phyloP scores from a whole-genome alignment of 1,140 invertebrate genomes.

The Pachypeltis micranthus region DNA sequence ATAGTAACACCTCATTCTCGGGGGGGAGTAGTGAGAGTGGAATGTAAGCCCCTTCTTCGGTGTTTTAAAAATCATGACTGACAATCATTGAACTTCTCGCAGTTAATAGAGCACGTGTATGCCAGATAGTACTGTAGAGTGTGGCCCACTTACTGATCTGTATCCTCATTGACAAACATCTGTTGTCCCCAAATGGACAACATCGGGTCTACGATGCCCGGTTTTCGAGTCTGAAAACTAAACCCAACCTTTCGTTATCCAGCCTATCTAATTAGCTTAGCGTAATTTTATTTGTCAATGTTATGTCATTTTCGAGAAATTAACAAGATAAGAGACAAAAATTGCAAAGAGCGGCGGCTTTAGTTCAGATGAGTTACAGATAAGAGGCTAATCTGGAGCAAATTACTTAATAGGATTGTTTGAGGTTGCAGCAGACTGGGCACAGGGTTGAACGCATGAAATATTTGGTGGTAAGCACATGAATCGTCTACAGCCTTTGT shows the following conservation, averaged over 20 bases:
- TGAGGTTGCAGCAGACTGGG: too few species aligned
- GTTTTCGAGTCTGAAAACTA: constrained; percentile 91
- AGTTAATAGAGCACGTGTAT: constrained; percentile 17
- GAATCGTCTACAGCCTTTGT: too few species aligned
- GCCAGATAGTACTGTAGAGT: constrained; percentile 21
- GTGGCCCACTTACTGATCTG: constrained; percentile 72
- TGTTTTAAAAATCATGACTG: not conserved
- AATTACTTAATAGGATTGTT: too few species aligned
- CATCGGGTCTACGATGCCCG: constrained; percentile 92
- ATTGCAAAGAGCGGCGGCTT: too few species aligned
- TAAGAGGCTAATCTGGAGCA: too few species aligned
- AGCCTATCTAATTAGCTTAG: too few species aligned
- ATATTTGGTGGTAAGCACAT: too few species aligned
- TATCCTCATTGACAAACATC: constrained; percentile 91
- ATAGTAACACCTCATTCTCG: too few species aligned
- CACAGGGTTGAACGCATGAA: too few species aligned
- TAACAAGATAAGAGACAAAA: not conserved
- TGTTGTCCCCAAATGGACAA: constrained; percentile 93
- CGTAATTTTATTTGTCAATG: too few species aligned
- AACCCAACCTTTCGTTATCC: constrained; percentile 20
- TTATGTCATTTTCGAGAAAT: too few species aligned
- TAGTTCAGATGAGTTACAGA: too few species aligned
- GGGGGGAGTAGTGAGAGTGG: not conserved
- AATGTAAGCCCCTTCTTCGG: not conserved
- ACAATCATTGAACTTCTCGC: not conserved